A percentile compares a stretch with the other conserved stretches of the same genome.
Conservation (phyloP, 2,797 vertebrate species). For the Pangasius sanitwongsei region DNA sequence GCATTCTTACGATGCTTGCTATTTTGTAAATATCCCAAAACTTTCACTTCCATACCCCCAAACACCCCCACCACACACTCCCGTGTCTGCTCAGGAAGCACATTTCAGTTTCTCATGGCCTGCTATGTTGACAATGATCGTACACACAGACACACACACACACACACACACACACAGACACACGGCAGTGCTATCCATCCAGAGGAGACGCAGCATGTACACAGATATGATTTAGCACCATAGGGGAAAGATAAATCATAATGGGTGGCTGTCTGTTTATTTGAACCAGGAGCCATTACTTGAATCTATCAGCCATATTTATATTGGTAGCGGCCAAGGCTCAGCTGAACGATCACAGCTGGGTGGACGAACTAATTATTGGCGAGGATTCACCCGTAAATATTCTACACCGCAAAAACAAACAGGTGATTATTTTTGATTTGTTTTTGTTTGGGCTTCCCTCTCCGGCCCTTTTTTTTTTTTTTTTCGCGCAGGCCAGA, state of each 20-base stretch:
- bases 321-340: constrained; percentile 75
- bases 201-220: constrained; percentile 74
- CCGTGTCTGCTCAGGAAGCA: constrained; percentile 68
- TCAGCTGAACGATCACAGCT: constrained; percentile 64
- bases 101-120: constrained; percentile 65
- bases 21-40: neutral
- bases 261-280: constrained; percentile 77
- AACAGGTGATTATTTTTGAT: constrained; percentile 57
- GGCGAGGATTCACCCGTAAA: constrained; percentile 49
- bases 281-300: constrained; percentile 81
- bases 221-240: constrained; percentile 76
- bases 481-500: constrained; percentile 44
- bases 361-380: constrained; percentile 55
- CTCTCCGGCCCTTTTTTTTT: neutral
- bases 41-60: neutral
- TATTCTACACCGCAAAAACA: constrained; percentile 49
- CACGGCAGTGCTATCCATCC: constrained; percentile 46
- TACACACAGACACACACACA: constrained; percentile 16
- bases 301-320: constrained; percentile 76
- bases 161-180: constrained; percentile 29
- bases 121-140: constrained; percentile 35
- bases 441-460: constrained; percentile 53
- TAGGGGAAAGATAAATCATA: constrained; percentile 66
- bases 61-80: constrained; percentile 55
- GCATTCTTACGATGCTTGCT: neutral